Base-by-base conservation (phyloP, 2,888 invertebrate species). In the Gisinianus flammeolus region DNA sequence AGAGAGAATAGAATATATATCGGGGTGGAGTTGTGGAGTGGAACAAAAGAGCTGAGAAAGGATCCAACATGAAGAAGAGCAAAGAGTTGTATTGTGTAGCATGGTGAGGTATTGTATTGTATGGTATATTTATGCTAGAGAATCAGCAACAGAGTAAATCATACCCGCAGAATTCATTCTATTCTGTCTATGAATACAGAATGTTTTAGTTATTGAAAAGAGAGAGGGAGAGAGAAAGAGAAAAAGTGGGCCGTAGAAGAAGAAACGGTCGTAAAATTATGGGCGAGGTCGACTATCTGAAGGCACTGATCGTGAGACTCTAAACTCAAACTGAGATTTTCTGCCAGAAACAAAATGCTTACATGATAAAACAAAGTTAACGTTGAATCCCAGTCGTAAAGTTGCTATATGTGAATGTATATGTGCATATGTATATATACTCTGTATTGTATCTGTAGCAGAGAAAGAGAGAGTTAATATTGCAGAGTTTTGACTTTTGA, bases 241-340 rank as follows among this genome's bases (percentile, higher is more conserved):
- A 52, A 54, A 70, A 73, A 73, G 62, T 73, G 73, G 73, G 73
- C 73, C 73, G 62, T 26, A 70, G 73, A 35, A 62, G 62, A 67
- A 52, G 73, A 35, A 73, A 62, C 19, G 73, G 62, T 73, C 73
- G 73, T 73, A 73, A 73, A 73, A 73, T 73, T 62, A 73, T 73
- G 73, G 73, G 73, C 73, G 73, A 73, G 73, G 73, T 62, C 73
- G 73, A 62, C 72, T 72, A 26, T 22, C 68, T 35, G 68, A 68
- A 24, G 44, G 22, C 22, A 10, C 22, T 22, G 16, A 64, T 5
- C 5, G 12, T 35, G 35, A 35, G 35, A 44, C 12, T 44, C 44
- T 44, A 44, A 44, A 12, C 26, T 62, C 68, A 22, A 68, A 24
- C 33, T 22, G 33, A 67, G 33, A 33, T 67, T 33, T 66, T 33